phyloP scores from a whole-genome alignment of 1,140 invertebrate species.

The Antheraea pernyi region DNA sequence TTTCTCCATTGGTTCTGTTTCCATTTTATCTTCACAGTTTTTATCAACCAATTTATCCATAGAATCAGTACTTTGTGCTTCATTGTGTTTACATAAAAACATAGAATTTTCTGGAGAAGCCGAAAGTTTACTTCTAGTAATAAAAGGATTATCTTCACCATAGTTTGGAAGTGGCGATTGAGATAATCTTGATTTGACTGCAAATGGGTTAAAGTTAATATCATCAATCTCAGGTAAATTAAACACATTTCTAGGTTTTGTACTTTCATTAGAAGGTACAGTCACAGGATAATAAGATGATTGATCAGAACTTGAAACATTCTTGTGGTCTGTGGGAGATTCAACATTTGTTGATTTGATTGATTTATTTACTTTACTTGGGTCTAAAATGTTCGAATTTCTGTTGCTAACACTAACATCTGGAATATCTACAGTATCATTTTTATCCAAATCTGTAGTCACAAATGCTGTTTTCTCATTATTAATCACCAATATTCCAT shows the following conservation, averaged over 20 bases:
- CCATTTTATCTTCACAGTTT: constrained; percentile 24
- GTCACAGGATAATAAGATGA: constrained; percentile 38
- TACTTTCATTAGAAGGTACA: constrained; percentile 34
- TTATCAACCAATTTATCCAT: background rate
- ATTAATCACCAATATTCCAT: background rate
- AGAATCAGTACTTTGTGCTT: background rate
- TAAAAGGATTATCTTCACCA: constrained; percentile 27
- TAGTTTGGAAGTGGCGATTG: constrained; percentile 29
- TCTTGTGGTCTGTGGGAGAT: constrained; percentile 13
- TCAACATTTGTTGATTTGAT: constrained; percentile 4
- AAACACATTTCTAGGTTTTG: constrained; percentile 45
- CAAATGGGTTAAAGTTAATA: constrained; percentile 56
- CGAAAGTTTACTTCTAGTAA: constrained; percentile 24
- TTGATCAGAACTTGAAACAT: constrained; percentile 38
- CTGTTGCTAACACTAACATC: background rate
- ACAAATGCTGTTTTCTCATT: background rate
- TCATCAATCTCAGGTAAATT: constrained; percentile 61
- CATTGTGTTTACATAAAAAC: background rate
- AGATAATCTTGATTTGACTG: constrained; percentile 47
- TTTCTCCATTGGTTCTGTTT: constrained; percentile 33
- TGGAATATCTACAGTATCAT: background rate
- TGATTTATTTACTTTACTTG: constrained; percentile 15
- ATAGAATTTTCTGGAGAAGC: constrained; percentile 21
- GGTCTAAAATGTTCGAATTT: background rate
- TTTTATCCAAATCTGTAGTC: background rate